Evolutionary conservation across 1,140 invertebrate genomes (phyloP).

Genomic region (Ephestia elutella): DNA sequence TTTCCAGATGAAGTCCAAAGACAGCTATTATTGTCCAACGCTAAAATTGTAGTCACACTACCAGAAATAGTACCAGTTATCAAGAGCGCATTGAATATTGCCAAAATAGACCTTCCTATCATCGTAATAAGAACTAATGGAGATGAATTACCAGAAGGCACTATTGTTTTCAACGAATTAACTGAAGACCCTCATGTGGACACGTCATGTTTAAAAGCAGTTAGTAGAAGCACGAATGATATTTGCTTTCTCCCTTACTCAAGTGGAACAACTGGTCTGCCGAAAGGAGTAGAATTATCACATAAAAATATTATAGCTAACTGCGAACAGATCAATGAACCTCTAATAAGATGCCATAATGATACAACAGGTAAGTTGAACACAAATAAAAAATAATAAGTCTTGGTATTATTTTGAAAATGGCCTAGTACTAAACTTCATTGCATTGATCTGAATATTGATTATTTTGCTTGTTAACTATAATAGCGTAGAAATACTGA

Average conservation of each 20-base stretch:
- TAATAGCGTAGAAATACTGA: too few species aligned
- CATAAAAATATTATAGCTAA: conserved; percentile 80
- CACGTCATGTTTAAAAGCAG: conserved; percentile 65
- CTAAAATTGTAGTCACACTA: conserved; percentile 81
- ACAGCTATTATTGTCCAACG: conserved; percentile 80
- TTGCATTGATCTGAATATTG: too few species aligned
- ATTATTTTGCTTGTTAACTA: too few species aligned
- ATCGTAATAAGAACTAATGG: conserved; percentile 72
- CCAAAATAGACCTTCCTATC: conserved; percentile 74
- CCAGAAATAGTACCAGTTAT: conserved; percentile 63
- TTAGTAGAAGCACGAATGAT: conserved; percentile 66
- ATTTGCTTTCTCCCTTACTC: conserved; percentile 80
- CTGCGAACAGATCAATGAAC: conserved; percentile 66
- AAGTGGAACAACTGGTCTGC: conserved; percentile 91
- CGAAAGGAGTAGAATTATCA: conserved; percentile 90
- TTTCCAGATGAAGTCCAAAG: conserved; percentile 84
- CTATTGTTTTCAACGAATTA: conserved; percentile 77
- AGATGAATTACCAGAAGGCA: conserved; percentile 65
- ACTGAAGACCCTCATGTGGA: conserved; percentile 71
- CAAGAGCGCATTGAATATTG: conserved; percentile 63
- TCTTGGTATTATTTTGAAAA: too few species aligned
- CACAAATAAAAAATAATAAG: too few species aligned
- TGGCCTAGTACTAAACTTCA: too few species aligned
- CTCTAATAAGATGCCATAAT: conserved; percentile 40
- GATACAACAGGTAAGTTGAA: conserved; percentile 56